Conservation (phyloP, 2,888 invertebrate genomes). For the Aphrophora alni region DNA sequence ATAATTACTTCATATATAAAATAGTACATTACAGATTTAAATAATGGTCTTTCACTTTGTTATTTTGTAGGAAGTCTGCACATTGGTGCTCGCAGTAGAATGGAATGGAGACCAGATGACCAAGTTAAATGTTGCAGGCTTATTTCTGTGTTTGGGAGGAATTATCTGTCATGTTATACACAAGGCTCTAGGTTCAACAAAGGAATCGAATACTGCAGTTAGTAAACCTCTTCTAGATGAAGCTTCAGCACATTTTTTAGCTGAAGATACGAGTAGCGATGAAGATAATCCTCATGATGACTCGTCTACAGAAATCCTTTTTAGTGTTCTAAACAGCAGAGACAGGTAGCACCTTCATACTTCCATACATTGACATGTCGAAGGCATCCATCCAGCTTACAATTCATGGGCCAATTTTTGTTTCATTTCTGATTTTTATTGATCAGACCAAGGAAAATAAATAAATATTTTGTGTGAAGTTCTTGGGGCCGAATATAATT, state of each 20-base stretch:
- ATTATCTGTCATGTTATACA: constrained; percentile 84
- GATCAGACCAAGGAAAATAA: neutral
- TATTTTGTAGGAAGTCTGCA: constrained; percentile 84
- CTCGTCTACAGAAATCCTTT: constrained; percentile 50
- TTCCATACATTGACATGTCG: neutral
- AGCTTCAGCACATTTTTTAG: constrained; percentile 44
- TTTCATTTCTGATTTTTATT: neutral
- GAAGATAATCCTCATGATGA: constrained; percentile 47
- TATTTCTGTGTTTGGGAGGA: constrained; percentile 86
- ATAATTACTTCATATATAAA: too few relatives aligned
- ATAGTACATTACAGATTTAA: too few relatives aligned
- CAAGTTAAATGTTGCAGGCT: constrained; percentile 80
- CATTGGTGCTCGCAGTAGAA: constrained; percentile 85
- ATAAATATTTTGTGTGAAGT: neutral
- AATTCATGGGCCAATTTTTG: too few relatives aligned
- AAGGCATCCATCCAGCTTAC: neutral
- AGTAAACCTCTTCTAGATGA: constrained; percentile 42
- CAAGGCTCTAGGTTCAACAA: constrained; percentile 58
- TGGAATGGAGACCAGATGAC: constrained; percentile 87
- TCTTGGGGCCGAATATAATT: neutral
- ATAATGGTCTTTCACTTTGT: too few relatives aligned
- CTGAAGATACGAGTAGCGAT: constrained; percentile 43
- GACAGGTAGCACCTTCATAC: constrained; percentile 43
- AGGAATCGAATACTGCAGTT: neutral
- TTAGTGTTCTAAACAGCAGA: constrained; percentile 49